These are phyloP conservation scores for Pyralis farinalis DNA, from an alignment of 2,888 invertebrate genomes.

Conservation along the genomic window DNA sequence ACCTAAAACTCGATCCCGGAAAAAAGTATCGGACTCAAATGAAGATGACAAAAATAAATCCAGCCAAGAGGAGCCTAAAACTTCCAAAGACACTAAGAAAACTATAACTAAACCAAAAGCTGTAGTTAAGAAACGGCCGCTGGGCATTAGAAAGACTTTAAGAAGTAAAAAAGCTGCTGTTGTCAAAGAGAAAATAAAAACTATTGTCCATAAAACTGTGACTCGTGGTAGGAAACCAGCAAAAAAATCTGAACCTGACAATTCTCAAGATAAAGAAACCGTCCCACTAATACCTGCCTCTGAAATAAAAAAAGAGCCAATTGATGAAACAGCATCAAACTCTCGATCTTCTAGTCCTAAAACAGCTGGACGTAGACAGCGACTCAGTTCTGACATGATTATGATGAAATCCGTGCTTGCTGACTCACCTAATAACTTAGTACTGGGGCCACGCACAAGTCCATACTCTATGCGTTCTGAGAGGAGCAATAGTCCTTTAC, in stretches of 20 bases:
- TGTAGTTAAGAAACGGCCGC: constrained; percentile 64
- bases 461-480: constrained; percentile 83
- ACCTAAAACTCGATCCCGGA: constrained; percentile 73
- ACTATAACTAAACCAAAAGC: constrained; percentile 57
- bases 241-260: constrained; percentile 49
- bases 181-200: constrained; percentile 58
- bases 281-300: constrained; percentile 60
- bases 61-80: constrained; percentile 65
- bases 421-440: constrained; percentile 57
- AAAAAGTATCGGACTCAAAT: constrained; percentile 62
- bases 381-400: constrained; percentile 68
- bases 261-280: constrained; percentile 58
- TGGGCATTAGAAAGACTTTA: constrained; percentile 69
- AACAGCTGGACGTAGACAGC: constrained; percentile 60
- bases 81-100: constrained; percentile 67
- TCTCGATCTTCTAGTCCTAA: constrained; percentile 74
- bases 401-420: constrained; percentile 72
- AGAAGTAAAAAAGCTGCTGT: constrained; percentile 61
- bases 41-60: constrained; percentile 63
- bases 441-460: constrained; percentile 70
- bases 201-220: constrained; percentile 51
- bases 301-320: constrained; percentile 71
- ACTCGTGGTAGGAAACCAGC: constrained; percentile 60
- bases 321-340: constrained; percentile 58
- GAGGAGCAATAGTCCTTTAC: constrained; percentile 73